These are phyloP conservation scores for Agelastica alni DNA, from an alignment of 2,888 invertebrate genomes.

Conservation along the genomic window DNA sequence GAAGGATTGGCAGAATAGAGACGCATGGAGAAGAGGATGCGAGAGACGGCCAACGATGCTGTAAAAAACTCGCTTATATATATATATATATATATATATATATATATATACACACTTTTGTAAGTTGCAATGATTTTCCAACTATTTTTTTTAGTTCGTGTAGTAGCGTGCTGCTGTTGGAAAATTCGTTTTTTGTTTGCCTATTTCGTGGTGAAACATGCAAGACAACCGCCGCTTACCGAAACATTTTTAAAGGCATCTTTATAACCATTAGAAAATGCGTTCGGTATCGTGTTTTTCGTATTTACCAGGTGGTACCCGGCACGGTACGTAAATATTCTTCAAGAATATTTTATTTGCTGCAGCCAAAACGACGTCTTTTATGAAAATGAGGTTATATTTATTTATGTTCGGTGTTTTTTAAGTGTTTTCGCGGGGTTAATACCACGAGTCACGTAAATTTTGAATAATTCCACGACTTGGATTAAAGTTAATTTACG, in stretches of 20 bases:
- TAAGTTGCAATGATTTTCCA: no score
- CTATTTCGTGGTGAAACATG: background rate
- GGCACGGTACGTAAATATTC: constrained; percentile 28
- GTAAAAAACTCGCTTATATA: no score
- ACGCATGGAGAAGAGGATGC: no score
- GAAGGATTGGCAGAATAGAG: no score
- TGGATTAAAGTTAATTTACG: constrained; percentile 16
- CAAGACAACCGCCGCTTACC: background rate
- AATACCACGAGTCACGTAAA: constrained; percentile 23
- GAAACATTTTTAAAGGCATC: constrained; percentile 2
- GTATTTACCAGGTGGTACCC: constrained; percentile 22
- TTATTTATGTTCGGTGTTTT: constrained; percentile 29
- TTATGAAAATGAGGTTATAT: constrained; percentile 34
- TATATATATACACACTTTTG: no score
- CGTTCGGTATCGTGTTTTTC: constrained; percentile 13
- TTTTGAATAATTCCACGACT: constrained; percentile 23
- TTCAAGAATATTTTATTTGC: constrained; percentile 14
- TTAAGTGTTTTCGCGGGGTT: constrained; percentile 27
- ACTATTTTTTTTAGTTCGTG: no score
- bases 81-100: no score
- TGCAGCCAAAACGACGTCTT: constrained; percentile 30
- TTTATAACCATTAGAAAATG: constrained; percentile 12
- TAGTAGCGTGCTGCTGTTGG: background rate
- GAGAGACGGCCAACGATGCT: no score
- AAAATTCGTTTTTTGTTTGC: background rate